Evolutionary conservation across 2,797 vertebrate genomes (phyloP).

Genomic region (Schizopygopsis pylzovi): DNA sequence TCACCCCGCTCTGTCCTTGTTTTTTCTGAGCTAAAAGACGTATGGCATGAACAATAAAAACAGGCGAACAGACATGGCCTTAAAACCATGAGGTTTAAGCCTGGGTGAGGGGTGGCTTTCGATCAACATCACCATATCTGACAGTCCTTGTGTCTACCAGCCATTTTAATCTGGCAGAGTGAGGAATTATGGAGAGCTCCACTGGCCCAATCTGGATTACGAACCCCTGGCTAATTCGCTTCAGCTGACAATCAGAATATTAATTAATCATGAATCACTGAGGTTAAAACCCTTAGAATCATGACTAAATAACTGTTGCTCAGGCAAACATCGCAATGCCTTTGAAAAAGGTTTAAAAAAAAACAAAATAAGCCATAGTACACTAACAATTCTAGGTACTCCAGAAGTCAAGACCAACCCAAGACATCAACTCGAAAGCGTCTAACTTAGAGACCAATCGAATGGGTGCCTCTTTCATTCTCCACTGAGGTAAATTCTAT

Average conservation of each 20-base stretch:
- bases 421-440: neutral
- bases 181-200: slow-evolving; percentile 51
- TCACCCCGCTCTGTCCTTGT: slow-evolving; percentile 31
- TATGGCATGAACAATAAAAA: slow-evolving; percentile 39
- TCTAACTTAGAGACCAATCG: slow-evolving; percentile 4
- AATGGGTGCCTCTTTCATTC: slow-evolving; percentile 25
- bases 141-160: slow-evolving; percentile 42
- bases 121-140: slow-evolving; percentile 40
- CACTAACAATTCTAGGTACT: neutral
- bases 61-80: slow-evolving; percentile 28
- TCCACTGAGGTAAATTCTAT: neutral
- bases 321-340: neutral
- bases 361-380: neutral
- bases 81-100: slow-evolving; percentile 34
- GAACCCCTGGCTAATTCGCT: slow-evolving; percentile 56
- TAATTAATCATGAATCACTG: slow-evolving; percentile 55
- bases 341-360: slow-evolving; percentile 14
- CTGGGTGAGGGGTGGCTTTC: slow-evolving; percentile 20
- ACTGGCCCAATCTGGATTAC: slow-evolving; percentile 59
- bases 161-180: slow-evolving; percentile 57
- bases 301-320: slow-evolving; percentile 8
- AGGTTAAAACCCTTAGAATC: slow-evolving; percentile 27
- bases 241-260: slow-evolving; percentile 45
- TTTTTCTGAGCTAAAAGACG: slow-evolving; percentile 43
- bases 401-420: neutral